Evolutionary conservation across 2,888 invertebrate genomes (phyloP).

Genomic region (Prenolepis imparis): DNA sequence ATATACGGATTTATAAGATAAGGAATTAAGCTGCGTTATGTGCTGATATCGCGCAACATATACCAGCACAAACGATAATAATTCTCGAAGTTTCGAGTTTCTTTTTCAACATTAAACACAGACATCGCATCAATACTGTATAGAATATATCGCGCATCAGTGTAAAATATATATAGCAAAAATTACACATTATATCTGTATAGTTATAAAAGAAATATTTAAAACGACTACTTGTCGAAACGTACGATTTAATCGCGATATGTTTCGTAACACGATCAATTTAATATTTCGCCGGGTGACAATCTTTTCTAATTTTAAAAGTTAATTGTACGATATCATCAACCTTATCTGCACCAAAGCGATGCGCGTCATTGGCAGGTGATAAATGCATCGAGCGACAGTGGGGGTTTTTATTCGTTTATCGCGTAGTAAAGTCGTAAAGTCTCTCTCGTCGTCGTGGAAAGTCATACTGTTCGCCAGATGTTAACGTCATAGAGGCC

Average conservation of each 20-base stretch:
- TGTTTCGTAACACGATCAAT: background rate
- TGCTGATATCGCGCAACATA: conserved; percentile 26
- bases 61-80: background rate
- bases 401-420: conserved; percentile 22
- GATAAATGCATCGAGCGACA: conserved; percentile 21
- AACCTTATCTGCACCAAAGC: conserved; percentile 16
- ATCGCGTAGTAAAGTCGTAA: conserved; percentile 36
- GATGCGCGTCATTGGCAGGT: conserved; percentile 15
- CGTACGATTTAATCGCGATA: background rate
- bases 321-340: background rate
- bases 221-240: background rate
- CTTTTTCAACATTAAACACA: background rate
- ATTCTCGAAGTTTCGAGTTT: background rate
- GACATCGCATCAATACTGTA: background rate
- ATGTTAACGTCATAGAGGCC: background rate
- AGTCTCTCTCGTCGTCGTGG: conserved; percentile 11
- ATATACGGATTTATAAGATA: conserved; percentile 14
- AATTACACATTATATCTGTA: conserved; percentile 31
- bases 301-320: background rate
- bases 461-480: background rate
- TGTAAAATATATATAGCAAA: conserved; percentile 19
- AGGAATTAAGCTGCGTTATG: conserved; percentile 2
- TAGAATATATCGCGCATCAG: conserved; percentile 11
- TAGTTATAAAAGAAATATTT: background rate
- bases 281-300: background rate